Conservation (phyloP, 2,888 invertebrate genomes). For the Acutogordius australiensis region DNA sequence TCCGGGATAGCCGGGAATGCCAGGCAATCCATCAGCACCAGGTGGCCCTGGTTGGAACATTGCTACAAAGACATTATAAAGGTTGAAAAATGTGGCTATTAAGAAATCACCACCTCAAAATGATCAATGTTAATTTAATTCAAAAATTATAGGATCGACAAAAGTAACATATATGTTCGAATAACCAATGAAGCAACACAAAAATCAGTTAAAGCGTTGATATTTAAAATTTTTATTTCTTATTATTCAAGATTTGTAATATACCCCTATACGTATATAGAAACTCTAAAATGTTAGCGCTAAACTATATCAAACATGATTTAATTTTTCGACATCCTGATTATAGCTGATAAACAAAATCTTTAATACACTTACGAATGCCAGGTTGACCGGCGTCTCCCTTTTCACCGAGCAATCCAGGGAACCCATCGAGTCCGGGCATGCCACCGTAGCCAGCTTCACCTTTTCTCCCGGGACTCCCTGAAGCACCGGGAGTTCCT, state of each 20-base stretch:
- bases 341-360: conserved; percentile 18
- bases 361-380: conserved; percentile 21
- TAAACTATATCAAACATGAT: no score
- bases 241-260: no score
- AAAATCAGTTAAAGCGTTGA: no score
- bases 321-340: no score
- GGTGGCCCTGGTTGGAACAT: conserved; percentile 1
- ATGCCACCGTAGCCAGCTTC: neutral
- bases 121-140: no score
- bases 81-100: neutral
- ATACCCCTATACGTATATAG: no score
- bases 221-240: no score
- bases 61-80: neutral
- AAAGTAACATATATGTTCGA: no score
- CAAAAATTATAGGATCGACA: conserved; percentile 12
- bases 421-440: conserved; percentile 25
- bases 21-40: conserved; percentile 31
- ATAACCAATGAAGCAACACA: no score
- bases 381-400: conserved; percentile 22
- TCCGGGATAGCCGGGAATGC: conserved; percentile 34
- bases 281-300: no score
- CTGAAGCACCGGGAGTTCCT: conserved; percentile 11
- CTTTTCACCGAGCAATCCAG: conserved; percentile 26
- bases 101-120: no score
- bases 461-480: conserved; percentile 8